Conservation (phyloP, 1,140 invertebrate genomes). For the Rhopalosiphum maidis region DNA sequence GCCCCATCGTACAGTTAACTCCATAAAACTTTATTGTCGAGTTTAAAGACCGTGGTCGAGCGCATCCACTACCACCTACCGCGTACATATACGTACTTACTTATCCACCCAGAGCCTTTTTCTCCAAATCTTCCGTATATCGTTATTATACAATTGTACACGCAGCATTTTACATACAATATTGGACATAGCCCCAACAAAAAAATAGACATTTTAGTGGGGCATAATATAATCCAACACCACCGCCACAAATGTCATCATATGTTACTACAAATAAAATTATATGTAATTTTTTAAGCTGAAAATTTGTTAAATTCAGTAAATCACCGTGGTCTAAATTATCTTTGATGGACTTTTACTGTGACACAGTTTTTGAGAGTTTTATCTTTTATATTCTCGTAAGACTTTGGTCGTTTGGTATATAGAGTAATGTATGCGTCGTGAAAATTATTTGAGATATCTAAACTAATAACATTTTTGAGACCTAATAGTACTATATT, state of each 20-base stretch:
- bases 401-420: neutral
- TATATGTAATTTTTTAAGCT: neutral
- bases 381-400: neutral
- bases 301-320: neutral
- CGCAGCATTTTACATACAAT: too few relatives aligned
- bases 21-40: conserved; percentile 29
- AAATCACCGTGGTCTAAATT: neutral
- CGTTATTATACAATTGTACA: neutral
- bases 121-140: neutral
- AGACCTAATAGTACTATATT: neutral
- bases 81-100: neutral
- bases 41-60: neutral
- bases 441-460: neutral
- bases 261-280: neutral
- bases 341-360: neutral
- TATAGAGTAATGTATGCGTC: neutral
- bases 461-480: neutral
- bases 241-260: neutral
- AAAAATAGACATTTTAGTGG: neutral
- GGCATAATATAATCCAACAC: neutral
- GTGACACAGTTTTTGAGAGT: neutral
- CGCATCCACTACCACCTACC: neutral
- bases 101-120: neutral
- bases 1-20: neutral
- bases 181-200: neutral